Base-by-base conservation (phyloP, 2,797 vertebrate genomes). In the Darevskia mixta region DNA sequence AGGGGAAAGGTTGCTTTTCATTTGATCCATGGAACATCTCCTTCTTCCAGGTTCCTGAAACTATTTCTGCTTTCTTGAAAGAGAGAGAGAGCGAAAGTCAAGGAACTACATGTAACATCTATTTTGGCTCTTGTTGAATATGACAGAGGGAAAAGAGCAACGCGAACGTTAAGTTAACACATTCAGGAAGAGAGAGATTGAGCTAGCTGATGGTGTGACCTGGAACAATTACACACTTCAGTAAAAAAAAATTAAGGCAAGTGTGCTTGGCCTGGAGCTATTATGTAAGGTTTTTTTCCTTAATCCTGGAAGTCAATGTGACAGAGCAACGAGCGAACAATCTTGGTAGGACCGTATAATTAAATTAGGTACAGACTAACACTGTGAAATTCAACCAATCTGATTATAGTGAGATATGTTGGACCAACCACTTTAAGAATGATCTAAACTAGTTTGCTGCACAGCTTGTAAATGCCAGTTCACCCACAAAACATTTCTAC, bases 331-430 rank as follows among this genome's bases (percentile, higher is more conserved):
- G 86, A 86, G 76, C 0, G 82, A 67, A 1, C 75, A 5, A 0
- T 90, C 4, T 88, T 92, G 80, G 32, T 88, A 64, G 41, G 23
- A 72, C 1, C 29, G 0, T 0, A 73, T 9, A 88, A 90, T 88
- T 92, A 84, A 78, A 90, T 87, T 85, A 82, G 18, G 58, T 86
- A 75, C 45, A 18, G 6, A 86, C 82, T 90, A 86, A 88, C 90
- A 88, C 4, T 38, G 0, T 88, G 41, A 87, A 77, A 87, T 80
- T 85, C 61, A 20, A 67, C 3, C 0, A n/a, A 3, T 83, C 81
- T 67, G 20, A 81, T 81, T 87, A 67, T 23, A 64, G 3, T 71
- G 0, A 80, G 0, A 1, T 73, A 64, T 29, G 7, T 27, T 75
- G 29, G 18, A 55, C 29, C 35, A 76, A 23, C 55, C 75, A 32